Evolutionary conservation across 2,888 invertebrate genomes (phyloP).

Genomic region (Mechanitis messenoides): DNA sequence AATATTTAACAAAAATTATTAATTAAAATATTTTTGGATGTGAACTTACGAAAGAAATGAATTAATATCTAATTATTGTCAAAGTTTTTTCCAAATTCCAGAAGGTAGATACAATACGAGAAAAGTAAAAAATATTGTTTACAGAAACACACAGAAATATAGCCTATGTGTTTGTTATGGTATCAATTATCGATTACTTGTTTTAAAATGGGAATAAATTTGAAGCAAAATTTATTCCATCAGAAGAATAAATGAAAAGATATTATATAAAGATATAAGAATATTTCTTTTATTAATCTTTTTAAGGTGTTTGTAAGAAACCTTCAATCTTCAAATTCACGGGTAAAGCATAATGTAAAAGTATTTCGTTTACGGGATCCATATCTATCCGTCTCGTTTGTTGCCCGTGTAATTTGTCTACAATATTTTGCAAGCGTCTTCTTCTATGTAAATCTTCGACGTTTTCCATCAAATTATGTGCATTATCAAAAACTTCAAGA

Average conservation of each 20-base stretch:
- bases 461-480: conserved; percentile 11
- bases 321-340: conserved; percentile 47
- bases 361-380: conserved; percentile 35
- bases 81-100: no score
- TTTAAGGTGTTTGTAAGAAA: conserved; percentile 40
- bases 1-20: no score
- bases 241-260: not conserved
- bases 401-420: conserved; percentile 26
- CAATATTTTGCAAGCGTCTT: conserved; percentile 21
- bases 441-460: conserved; percentile 2
- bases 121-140: no score
- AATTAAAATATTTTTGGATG: no score
- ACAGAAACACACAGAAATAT: no score
- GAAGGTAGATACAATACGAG: no score
- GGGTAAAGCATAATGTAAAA: conserved; percentile 51
- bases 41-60: no score
- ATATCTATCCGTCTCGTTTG: conserved; percentile 11
- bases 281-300: not conserved
- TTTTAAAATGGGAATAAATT: no score
- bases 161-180: no score
- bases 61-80: no score
- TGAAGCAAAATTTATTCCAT: no score
- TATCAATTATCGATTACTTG: no score
- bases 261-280: not conserved
- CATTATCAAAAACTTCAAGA: conserved; percentile 32